phyloP scores from a whole-genome alignment of 2,888 invertebrate species.

The Rotaria macrura region DNA sequence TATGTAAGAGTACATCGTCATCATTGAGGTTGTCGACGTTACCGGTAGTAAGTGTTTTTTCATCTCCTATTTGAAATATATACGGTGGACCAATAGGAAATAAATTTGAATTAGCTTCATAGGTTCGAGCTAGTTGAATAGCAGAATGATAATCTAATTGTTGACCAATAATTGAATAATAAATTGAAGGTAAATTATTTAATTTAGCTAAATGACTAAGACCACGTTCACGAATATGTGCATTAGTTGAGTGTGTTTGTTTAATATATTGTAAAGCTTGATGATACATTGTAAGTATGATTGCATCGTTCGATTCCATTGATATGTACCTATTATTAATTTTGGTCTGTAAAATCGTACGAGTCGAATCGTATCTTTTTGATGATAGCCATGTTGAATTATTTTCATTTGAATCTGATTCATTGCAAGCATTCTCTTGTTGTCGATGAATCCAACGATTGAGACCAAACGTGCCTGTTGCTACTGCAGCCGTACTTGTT shows the following conservation, averaged over 20 bases:
- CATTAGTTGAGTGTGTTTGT: background rate
- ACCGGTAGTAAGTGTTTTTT: background rate
- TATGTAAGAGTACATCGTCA: background rate
- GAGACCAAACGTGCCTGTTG: background rate
- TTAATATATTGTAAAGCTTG: background rate
- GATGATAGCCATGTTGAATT: background rate
- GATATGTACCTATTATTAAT: background rate
- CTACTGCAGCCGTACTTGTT: background rate
- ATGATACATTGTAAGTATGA: background rate
- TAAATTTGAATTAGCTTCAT: background rate
- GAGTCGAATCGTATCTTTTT: background rate
- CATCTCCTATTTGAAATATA: background rate
- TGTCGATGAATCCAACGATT: background rate
- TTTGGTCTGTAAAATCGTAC: background rate
- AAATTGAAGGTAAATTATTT: background rate
- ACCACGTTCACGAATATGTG: background rate
- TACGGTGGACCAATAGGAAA: background rate
- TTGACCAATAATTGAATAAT: background rate
- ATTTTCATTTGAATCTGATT: background rate
- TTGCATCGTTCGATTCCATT: background rate
- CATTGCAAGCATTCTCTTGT: background rate
- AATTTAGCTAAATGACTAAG: background rate
- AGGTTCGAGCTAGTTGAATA: background rate
- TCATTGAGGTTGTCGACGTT: background rate
- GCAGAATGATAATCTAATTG: background rate